Percentiles rank a stretch among this genome's conserved stretches.
Conservation (phyloP, 2,113 vertebrate genomes). For the Phocoena sinus region DNA sequence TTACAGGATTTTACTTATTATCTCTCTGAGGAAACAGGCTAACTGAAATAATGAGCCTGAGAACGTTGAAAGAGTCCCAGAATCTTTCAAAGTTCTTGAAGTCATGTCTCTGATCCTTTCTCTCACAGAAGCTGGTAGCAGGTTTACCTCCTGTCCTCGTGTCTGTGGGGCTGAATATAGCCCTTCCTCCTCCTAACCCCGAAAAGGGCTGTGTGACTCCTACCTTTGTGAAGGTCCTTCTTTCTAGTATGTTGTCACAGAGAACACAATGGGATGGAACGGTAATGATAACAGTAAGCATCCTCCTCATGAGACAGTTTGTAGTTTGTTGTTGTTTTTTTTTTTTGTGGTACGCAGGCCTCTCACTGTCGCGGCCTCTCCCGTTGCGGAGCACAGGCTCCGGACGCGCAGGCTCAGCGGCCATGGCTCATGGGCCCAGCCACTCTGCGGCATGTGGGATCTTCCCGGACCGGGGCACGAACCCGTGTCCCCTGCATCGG, state of each 20-base stretch:
- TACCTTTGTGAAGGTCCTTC: not conserved
- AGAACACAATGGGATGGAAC: not conserved
- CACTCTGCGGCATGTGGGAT: too few relatives aligned
- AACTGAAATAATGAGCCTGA: not conserved
- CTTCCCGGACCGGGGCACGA: too few relatives aligned
- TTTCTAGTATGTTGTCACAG: not conserved
- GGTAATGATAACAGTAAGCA: not conserved
- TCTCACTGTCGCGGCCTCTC: too few relatives aligned
- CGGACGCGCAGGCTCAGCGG: too few relatives aligned
- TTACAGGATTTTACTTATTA: not conserved
- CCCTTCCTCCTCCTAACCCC: not conserved
- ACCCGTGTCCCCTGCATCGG: too few relatives aligned
- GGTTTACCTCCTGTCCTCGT: not conserved
- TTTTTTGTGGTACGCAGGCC: too few relatives aligned
- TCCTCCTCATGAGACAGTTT: not conserved
- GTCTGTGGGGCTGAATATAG: not conserved
- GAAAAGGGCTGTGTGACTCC: too few relatives aligned
- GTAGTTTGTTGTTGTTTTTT: not conserved
- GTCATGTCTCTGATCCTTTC: not conserved
- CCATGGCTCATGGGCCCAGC: too few relatives aligned
- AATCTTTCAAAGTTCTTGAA: not conserved
- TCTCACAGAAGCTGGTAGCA: not conserved
- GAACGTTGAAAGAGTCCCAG: not conserved
- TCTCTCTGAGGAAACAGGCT: not conserved
- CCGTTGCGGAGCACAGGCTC: too few relatives aligned